Percentiles rank a stretch among this genome's conserved stretches.
Conservation (phyloP, 2,888 invertebrate species). For the Drosophila formosana region DNA sequence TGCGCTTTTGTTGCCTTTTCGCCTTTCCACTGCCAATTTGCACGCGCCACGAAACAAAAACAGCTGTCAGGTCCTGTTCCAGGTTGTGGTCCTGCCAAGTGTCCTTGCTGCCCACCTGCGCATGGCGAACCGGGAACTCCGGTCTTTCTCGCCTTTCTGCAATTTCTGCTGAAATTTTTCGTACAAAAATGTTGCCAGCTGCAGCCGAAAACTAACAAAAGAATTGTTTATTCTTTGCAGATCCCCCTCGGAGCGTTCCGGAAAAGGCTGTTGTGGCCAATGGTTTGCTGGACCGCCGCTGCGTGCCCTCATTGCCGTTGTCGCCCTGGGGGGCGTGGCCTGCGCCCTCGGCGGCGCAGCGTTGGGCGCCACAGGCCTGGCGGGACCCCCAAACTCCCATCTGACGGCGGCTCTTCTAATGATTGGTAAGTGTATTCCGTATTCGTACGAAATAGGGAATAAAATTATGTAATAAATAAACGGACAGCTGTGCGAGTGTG, state of each 20-base stretch:
- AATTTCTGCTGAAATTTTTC: slow-evolving; percentile 14
- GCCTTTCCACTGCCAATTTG: slow-evolving; percentile 63
- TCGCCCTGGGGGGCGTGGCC: slow-evolving; percentile 85
- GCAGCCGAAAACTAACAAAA: slow-evolving; percentile 52
- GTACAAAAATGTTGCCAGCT: slow-evolving; percentile 23
- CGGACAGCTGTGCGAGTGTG: not conserved
- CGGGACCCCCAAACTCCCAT: slow-evolving; percentile 85
- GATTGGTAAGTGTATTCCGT: slow-evolving; percentile 82
- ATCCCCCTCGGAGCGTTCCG: slow-evolving; percentile 85
- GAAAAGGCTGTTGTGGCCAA: slow-evolving; percentile 85
- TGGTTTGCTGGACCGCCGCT: slow-evolving; percentile 85
- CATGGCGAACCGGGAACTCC: slow-evolving; percentile 1
- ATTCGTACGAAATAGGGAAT: not conserved
- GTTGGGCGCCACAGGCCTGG: slow-evolving; percentile 84
- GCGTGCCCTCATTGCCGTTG: slow-evolving; percentile 85
- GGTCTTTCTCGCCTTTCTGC: not conserved
- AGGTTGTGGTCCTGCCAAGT: slow-evolving; percentile 23
- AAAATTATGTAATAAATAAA: slow-evolving; percentile 36
- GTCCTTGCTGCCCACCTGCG: slow-evolving; percentile 61
- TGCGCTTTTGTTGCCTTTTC: slow-evolving; percentile 58
- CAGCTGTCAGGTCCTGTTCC: slow-evolving; percentile 55
- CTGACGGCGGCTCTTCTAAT: slow-evolving; percentile 85
- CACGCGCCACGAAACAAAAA: slow-evolving; percentile 67
- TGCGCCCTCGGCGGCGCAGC: slow-evolving; percentile 85
- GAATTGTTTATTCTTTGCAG: slow-evolving; percentile 67